Evolutionary conservation across 2,797 vertebrate genomes (phyloP).

Genomic region (Lerista edwardsae): DNA sequence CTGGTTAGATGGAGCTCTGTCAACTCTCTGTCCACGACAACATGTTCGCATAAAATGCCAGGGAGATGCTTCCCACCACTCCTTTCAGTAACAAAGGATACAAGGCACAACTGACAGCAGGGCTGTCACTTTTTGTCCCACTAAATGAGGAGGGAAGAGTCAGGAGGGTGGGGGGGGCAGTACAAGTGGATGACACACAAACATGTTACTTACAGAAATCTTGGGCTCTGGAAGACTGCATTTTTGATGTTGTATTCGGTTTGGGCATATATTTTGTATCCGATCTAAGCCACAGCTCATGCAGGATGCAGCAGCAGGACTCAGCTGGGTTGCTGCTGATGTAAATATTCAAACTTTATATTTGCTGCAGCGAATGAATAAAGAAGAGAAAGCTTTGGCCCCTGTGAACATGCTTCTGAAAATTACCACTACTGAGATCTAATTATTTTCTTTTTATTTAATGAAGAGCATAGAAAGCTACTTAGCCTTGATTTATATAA

Average conservation of each 20-base stretch:
- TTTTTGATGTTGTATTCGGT: neutral
- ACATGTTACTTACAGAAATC: neutral
- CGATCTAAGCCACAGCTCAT: constrained; percentile 3
- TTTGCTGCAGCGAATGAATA: constrained; percentile 47
- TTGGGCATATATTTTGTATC: neutral
- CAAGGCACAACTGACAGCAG: constrained; percentile 3
- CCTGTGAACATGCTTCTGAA: constrained; percentile 13
- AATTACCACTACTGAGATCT: constrained; percentile 36
- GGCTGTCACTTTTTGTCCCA: constrained; percentile 18
- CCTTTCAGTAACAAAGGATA: neutral
- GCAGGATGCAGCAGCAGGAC: constrained; percentile 30
- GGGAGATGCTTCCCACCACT: neutral
- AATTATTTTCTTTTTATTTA: constrained; percentile 25
- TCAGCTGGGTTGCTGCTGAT: constrained; percentile 27
- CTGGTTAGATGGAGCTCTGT: constrained; percentile 10
- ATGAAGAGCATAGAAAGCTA: constrained; percentile 29
- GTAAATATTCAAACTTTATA: constrained; percentile 50
- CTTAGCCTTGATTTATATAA: fast-evolving
- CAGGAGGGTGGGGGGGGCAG: neutral
- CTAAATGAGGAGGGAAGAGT: constrained; percentile 24
- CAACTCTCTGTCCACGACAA: constrained; percentile 27
- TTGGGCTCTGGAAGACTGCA: constrained; percentile 3
- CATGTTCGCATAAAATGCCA: constrained; percentile 38
- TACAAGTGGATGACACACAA: neutral
- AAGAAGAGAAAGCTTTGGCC: constrained; percentile 31